These are phyloP conservation scores for Lacanobia wlatinum DNA, from an alignment of 2,888 invertebrate species.

Conservation along the genomic window DNA sequence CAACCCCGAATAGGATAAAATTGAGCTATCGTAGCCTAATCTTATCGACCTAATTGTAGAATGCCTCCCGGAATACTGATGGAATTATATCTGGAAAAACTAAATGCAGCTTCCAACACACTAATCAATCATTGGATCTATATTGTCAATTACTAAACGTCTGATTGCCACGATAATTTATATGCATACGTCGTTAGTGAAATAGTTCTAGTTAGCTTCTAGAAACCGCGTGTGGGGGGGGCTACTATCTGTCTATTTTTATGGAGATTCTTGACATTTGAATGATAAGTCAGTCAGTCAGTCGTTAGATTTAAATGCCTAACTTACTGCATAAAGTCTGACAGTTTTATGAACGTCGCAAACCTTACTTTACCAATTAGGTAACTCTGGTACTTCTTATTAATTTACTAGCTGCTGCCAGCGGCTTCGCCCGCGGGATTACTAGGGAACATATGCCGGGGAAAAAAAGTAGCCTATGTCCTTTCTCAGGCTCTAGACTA, in stretches of 20 bases:
- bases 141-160: background rate
- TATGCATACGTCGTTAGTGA: background rate
- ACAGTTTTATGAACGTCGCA: background rate
- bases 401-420: too few species aligned
- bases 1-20: conserved; percentile 1
- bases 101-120: background rate
- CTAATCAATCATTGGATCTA: conserved; percentile 3
- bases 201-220: background rate
- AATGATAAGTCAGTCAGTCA: background rate
- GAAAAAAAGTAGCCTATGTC: too few species aligned
- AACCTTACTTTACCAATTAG: too few species aligned
- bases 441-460: too few species aligned
- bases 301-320: background rate
- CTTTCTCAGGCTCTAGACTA: too few species aligned
- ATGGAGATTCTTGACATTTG: background rate
- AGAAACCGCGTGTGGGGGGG: background rate
- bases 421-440: too few species aligned
- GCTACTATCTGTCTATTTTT: background rate
- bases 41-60: background rate
- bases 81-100: background rate
- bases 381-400: too few species aligned
- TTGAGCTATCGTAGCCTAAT: background rate
- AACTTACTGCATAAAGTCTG: background rate
- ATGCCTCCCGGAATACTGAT: background rate
- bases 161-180: background rate